Evolutionary conservation across 2,888 invertebrate species (phyloP).

Genomic region (Nipponacmea schrenckii): DNA sequence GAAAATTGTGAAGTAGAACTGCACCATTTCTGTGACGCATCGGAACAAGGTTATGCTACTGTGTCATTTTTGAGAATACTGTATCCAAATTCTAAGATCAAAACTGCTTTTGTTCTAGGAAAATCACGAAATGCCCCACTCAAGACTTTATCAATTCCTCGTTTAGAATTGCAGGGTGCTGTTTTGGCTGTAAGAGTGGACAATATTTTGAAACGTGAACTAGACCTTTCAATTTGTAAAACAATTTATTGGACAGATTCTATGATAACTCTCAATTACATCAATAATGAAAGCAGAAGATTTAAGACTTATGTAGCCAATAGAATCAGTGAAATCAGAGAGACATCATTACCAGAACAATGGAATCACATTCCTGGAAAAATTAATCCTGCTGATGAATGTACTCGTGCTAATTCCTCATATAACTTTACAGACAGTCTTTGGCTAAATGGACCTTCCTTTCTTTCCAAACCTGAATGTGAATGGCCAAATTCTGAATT

Average conservation of each 20-base stretch:
- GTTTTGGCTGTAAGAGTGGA: slow-evolving; percentile 20
- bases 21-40: slow-evolving; percentile 32
- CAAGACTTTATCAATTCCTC: slow-evolving; percentile 22
- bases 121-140: slow-evolving; percentile 27
- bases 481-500: not conserved
- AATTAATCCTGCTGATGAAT: slow-evolving; percentile 31
- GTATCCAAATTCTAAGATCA: slow-evolving; percentile 11
- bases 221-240: slow-evolving; percentile 14
- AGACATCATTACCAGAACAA: slow-evolving; percentile 16
- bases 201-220: slow-evolving; percentile 19
- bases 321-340: slow-evolving; percentile 25
- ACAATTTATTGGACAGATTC: slow-evolving; percentile 31
- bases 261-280: slow-evolving; percentile 29
- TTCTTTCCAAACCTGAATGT: not conserved
- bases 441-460: slow-evolving; percentile 10
- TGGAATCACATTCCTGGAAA: slow-evolving; percentile 29
- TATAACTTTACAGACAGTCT: slow-evolving; percentile 14
- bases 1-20: slow-evolving; percentile 12
- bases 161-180: slow-evolving; percentile 12
- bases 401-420: slow-evolving; percentile 22
- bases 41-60: slow-evolving; percentile 5
- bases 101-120: slow-evolving; percentile 22
- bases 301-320: slow-evolving; percentile 27
- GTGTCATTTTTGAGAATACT: slow-evolving; percentile 19
- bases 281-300: slow-evolving; percentile 20